phyloP scores from a whole-genome alignment of 2,797 vertebrate genomes.

The Ctenopoma kingsleyae region DNA sequence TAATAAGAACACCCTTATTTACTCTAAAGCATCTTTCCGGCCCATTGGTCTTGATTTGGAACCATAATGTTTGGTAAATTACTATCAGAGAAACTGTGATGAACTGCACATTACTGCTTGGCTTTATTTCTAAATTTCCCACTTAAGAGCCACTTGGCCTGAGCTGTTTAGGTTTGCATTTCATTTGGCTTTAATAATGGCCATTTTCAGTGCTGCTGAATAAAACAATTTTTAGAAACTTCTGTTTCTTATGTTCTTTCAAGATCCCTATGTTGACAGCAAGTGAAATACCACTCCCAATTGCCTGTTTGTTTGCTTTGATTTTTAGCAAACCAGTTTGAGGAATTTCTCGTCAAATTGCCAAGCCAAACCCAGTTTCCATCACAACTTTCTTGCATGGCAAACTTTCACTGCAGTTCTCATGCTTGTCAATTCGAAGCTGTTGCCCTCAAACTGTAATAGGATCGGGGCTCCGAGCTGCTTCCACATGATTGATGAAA shows the following conservation, averaged over 20 bases:
- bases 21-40: slow-evolving; percentile 50
- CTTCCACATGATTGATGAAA: slow-evolving; percentile 87
- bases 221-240: slow-evolving; percentile 48
- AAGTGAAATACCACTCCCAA: slow-evolving; percentile 59
- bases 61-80: slow-evolving; percentile 47
- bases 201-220: slow-evolving; percentile 26
- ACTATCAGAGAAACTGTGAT: slow-evolving; percentile 43
- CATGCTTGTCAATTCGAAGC: slow-evolving; percentile 76
- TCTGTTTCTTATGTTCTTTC: slow-evolving; percentile 39
- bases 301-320: slow-evolving; percentile 76
- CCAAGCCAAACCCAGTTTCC: slow-evolving; percentile 60
- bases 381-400: slow-evolving; percentile 68
- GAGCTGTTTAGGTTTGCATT: slow-evolving; percentile 41
- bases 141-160: slow-evolving; percentile 42
- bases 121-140: slow-evolving; percentile 51
- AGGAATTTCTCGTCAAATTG: slow-evolving; percentile 70
- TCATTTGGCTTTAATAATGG: slow-evolving; percentile 45
- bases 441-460: slow-evolving; percentile 80
- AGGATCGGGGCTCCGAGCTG: slow-evolving; percentile 79
- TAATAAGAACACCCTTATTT: slow-evolving; percentile 33
- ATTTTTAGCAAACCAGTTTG: slow-evolving; percentile 50
- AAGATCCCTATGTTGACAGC: slow-evolving; percentile 45
- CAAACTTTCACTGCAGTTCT: slow-evolving; percentile 76
- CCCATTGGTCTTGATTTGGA: slow-evolving; percentile 53
- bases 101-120: slow-evolving; percentile 40